phyloP scores from a whole-genome alignment of 2,888 invertebrate species.

The Pimpla rufipes region DNA sequence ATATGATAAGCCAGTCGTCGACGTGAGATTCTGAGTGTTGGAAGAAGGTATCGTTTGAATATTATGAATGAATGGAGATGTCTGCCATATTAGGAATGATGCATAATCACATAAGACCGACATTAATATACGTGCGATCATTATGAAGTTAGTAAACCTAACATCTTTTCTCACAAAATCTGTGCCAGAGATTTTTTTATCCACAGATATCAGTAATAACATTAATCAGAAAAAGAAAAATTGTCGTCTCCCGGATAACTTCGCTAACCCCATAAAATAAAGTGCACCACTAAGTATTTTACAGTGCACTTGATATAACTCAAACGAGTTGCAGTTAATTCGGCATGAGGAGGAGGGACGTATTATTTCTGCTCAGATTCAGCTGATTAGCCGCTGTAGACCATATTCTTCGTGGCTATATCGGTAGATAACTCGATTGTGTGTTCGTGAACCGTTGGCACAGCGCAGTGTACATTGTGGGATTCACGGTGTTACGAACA shows the following conservation, averaged over 20 bases:
- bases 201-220: background rate
- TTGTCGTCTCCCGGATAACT: background rate
- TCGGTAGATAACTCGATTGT: conserved; percentile 58
- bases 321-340: conserved; percentile 31
- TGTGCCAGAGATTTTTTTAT: background rate
- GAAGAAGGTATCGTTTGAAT: background rate
- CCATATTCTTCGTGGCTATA: conserved; percentile 44
- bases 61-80: background rate
- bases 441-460: conserved; percentile 36
- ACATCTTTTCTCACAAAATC: background rate
- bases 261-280: background rate
- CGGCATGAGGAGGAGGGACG: conserved; percentile 20
- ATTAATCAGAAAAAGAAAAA: background rate
- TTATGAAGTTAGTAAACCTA: background rate
- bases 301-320: background rate
- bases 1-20: conserved; percentile 23
- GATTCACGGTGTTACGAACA: conserved; percentile 46
- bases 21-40: background rate
- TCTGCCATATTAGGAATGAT: background rate
- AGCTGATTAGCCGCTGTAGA: conserved; percentile 46
- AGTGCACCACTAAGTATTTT: background rate
- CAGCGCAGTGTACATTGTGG: conserved; percentile 33
- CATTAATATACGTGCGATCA: background rate
- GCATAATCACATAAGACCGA: background rate
- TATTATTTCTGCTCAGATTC: conserved; percentile 28